Percentiles rank a stretch among this genome's conserved stretches.
phyloP scores from a whole-genome alignment of 2,888 invertebrate genomes.

The Drosophila acutilabella region DNA sequence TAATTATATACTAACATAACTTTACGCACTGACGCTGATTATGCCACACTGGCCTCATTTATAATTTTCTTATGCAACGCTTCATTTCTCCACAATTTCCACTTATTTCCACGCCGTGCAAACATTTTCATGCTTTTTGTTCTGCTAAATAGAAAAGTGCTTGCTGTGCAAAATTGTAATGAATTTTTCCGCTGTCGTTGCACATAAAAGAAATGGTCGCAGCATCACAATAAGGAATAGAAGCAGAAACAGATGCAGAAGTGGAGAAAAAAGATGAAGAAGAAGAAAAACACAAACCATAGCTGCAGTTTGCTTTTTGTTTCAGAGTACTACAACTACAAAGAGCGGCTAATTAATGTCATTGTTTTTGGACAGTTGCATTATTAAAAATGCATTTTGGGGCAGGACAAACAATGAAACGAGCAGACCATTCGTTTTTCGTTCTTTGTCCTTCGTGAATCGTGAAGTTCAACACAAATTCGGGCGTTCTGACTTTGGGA shows the following conservation, averaged over 20 bases:
- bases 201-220: constrained; percentile 65
- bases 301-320: constrained; percentile 65
- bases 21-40: constrained; percentile 15
- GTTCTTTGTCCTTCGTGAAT: neutral
- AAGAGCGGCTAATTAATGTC: constrained; percentile 77
- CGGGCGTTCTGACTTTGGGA: constrained; percentile 2
- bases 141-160: constrained; percentile 62
- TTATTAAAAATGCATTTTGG: constrained; percentile 71
- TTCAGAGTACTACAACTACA: constrained; percentile 41
- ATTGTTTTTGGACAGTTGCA: constrained; percentile 72
- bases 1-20: constrained; percentile 1
- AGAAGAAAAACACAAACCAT: constrained; percentile 38
- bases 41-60: neutral
- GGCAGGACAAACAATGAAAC: constrained; percentile 21
- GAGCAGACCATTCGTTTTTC: neutral
- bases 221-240: constrained; percentile 45
- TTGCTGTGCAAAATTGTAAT: constrained; percentile 73
- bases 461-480: constrained; percentile 27
- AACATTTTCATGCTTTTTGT: constrained; percentile 62
- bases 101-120: constrained; percentile 37
- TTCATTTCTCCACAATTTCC: constrained; percentile 32
- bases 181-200: constrained; percentile 76
- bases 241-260: constrained; percentile 18
- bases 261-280: neutral
- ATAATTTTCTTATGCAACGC: constrained; percentile 29